Evolutionary conservation across 2,888 invertebrate genomes (phyloP).

Genomic region (Drosophila diplacantha): DNA sequence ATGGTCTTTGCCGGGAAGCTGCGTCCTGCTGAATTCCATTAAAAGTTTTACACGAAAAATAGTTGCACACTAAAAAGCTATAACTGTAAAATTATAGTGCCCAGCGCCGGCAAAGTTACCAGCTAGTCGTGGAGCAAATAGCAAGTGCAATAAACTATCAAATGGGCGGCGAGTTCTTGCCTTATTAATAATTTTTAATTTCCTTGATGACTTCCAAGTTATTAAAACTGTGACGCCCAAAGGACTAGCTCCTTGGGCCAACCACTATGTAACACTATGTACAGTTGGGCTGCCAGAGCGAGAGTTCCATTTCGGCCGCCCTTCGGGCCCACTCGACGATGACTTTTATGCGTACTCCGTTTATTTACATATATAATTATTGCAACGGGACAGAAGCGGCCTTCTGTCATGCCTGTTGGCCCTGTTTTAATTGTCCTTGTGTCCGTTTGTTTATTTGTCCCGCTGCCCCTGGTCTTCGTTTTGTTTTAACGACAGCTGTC

Average conservation of each 20-base stretch:
- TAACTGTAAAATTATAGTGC: slow-evolving; percentile 71
- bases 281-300: slow-evolving; percentile 20
- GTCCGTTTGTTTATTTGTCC: slow-evolving; percentile 25
- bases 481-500: slow-evolving; percentile 54
- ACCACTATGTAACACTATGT: slow-evolving; percentile 27
- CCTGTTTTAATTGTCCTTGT: slow-evolving; percentile 40
- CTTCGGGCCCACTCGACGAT: slow-evolving; percentile 43
- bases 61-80: slow-evolving; percentile 73
- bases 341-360: slow-evolving; percentile 46
- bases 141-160: slow-evolving; percentile 65
- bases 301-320: neutral
- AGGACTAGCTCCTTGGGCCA: slow-evolving; percentile 15
- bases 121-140: slow-evolving; percentile 42
- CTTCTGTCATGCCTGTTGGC: slow-evolving; percentile 2
- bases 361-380: slow-evolving; percentile 44
- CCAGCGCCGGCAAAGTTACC: slow-evolving; percentile 57
- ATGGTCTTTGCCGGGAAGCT: slow-evolving; percentile 8
- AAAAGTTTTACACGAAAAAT: slow-evolving; percentile 73
- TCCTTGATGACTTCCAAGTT: slow-evolving; percentile 75
- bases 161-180: slow-evolving; percentile 57
- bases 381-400: slow-evolving; percentile 21
- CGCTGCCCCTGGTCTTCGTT: slow-evolving; percentile 10
- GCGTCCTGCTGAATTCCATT: slow-evolving; percentile 70
- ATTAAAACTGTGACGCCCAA: slow-evolving; percentile 60
- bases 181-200: slow-evolving; percentile 77